Evolutionary conservation across 1,140 invertebrate species (phyloP).

Genomic region (Hylaeus anthracinus): DNA sequence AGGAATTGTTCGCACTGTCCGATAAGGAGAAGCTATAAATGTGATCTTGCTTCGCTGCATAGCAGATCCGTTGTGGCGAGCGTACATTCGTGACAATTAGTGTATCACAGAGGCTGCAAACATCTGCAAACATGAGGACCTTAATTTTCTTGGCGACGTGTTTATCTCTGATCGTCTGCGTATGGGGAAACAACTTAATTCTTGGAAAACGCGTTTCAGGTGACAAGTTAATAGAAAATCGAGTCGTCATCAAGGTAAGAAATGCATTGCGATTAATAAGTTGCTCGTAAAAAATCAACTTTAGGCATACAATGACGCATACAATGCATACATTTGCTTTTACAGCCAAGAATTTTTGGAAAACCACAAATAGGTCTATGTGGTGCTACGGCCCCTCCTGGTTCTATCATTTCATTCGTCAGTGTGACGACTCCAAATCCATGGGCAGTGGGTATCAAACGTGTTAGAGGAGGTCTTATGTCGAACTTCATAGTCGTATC

Average conservation of each 20-base stretch:
- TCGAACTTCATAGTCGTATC: background rate
- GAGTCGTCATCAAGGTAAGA: conserved; percentile 32
- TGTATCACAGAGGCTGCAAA: background rate
- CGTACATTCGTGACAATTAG: background rate
- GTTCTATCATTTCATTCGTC: conserved; percentile 41
- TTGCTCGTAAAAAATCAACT: too few species aligned
- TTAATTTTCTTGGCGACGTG: conserved; percentile 44
- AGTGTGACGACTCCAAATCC: background rate
- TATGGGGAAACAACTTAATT: conserved; percentile 35
- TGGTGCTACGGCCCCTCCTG: background rate
- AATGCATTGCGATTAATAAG: background rate
- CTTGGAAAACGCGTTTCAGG: conserved; percentile 41
- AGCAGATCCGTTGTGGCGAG: background rate
- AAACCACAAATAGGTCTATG: conserved; percentile 3
- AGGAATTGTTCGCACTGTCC: background rate
- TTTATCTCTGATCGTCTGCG: conserved; percentile 36
- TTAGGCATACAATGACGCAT: too few species aligned
- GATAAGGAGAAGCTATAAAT: conserved; percentile 60
- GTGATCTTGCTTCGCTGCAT: background rate
- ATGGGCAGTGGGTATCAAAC: background rate
- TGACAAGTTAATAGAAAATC: conserved; percentile 39
- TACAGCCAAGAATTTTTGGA: conserved; percentile 43
- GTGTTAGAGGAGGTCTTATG: conserved; percentile 34
- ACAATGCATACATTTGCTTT: background rate
- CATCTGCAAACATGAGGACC: conserved; percentile 24